phyloP scores from a whole-genome alignment of 2,888 invertebrate genomes.

The Ganaspis brasiliensis region DNA sequence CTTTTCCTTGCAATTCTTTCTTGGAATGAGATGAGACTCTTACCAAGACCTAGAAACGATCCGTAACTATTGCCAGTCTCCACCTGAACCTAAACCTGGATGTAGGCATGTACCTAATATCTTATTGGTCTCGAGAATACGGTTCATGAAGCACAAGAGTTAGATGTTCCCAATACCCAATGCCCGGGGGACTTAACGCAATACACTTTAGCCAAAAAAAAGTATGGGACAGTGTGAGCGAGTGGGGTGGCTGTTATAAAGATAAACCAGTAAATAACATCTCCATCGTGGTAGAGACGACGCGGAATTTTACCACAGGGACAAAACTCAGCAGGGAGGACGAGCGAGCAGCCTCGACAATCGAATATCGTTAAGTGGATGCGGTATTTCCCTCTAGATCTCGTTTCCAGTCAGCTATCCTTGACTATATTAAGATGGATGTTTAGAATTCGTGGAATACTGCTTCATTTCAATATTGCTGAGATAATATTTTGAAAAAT shows the following conservation, averaged over 20 bases:
- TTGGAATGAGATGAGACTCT: conserved; percentile 44
- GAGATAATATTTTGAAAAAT: conserved; percentile 42
- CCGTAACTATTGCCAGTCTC: conserved; percentile 61
- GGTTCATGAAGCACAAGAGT: conserved; percentile 46
- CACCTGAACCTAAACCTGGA: conserved; percentile 58
- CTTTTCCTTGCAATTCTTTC: conserved; percentile 42
- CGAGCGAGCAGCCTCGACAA: conserved; percentile 10
- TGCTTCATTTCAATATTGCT: conserved; percentile 40
- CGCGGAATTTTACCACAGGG: conserved; percentile 38
- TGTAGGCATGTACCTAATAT: conserved; percentile 31
- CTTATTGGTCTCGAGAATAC: conserved; percentile 49
- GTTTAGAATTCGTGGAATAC: conserved; percentile 41
- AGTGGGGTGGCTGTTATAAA: conserved; percentile 51
- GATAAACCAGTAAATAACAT: conserved; percentile 58
- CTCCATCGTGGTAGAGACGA: conserved; percentile 46
- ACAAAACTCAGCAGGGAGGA: conserved; percentile 32
- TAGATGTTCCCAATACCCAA: conserved; percentile 54
- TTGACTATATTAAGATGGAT: conserved; percentile 40
- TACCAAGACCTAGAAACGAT: conserved; percentile 53
- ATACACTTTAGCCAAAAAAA: conserved; percentile 65
- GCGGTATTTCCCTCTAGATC: conserved; percentile 33
- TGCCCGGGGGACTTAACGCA: conserved; percentile 61
- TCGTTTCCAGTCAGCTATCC: conserved; percentile 20
- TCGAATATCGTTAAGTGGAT: conserved; percentile 44
- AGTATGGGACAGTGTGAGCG: conserved; percentile 31